Evolutionary conservation across 2,888 invertebrate genomes (phyloP), one percentile per base, ranked within the genome.

Genomic region (Diloba caeruleocephala): DNA sequence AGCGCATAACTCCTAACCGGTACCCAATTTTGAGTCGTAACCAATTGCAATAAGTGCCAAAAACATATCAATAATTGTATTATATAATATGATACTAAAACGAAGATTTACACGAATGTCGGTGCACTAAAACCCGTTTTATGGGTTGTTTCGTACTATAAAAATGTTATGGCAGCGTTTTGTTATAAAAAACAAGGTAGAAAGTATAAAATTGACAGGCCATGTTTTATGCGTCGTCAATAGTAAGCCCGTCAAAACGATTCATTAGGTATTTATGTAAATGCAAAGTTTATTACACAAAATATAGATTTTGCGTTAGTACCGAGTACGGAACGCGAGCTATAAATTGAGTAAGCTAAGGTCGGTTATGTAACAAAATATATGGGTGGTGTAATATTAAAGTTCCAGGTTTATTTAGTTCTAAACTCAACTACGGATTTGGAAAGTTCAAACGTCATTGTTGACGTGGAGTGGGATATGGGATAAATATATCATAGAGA

Each of bases 121-220:
- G 63, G 62, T 69, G 67, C 72, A 78, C 78, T 88, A 82, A 87
- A 71, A 82, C 77, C 72, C 55, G 61, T 76, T 88, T 89, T 89
- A 89, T 82, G 72, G 78, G 76, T 79, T 82, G 84, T 85, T 83
- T 81, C 75, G 63, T 76, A 81, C 87, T 79, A 87, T 90, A 90
- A 89, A 90, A 90, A 87, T 78, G 84, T 89, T 89, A 90, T 85
- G 83, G 79, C 82, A 79, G 59, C 81, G 75, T 81, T 85, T 85
- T 81, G 82, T 81, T 81, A 72, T 78, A 82, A 79, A 80, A 87
- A 84, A 81, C 78, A 82, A 82, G 82, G 82, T 80, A 82, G 76
- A 59, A 81, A 78, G 73, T 79, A 83, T 84, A 82, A 84, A 85
- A 82, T 85, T 86, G 87, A 84, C 87, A 89, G 82, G 81, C 84